Evolutionary conservation across 1,140 invertebrate species (phyloP).

Genomic region (Diuraphis noxia): DNA sequence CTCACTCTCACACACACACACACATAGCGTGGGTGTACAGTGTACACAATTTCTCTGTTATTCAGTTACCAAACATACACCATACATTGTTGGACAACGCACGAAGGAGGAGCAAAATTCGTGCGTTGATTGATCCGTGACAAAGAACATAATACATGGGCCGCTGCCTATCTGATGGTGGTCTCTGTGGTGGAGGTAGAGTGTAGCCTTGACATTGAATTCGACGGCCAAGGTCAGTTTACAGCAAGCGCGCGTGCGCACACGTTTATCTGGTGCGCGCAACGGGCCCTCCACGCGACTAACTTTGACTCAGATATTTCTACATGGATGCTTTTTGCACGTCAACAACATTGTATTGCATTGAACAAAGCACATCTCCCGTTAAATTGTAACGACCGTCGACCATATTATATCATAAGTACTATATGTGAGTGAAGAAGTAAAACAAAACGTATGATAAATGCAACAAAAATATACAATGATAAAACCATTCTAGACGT

Average conservation of each 20-base stretch:
- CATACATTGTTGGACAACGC: not conserved
- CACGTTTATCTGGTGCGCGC: not conserved
- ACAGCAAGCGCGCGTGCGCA: not conserved
- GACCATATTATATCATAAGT: not conserved
- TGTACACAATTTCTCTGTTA: not conserved
- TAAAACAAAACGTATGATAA: not conserved
- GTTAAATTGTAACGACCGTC: not conserved
- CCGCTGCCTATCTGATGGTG: not conserved
- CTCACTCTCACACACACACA: not conserved
- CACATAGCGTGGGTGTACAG: not conserved
- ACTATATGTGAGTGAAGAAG: not conserved
- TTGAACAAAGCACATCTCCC: too few relatives aligned
- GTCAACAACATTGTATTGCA: not conserved
- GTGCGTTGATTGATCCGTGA: conserved; percentile 44
- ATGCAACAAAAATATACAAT: not conserved
- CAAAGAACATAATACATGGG: not conserved
- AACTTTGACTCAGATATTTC: not conserved
- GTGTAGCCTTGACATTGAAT: conserved; percentile 36
- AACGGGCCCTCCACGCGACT: not conserved
- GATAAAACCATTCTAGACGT: not conserved
- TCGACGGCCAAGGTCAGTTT: conserved; percentile 29
- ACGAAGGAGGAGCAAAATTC: not conserved
- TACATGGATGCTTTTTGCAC: not conserved
- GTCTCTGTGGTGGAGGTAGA: not conserved
- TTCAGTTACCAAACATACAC: not conserved